Conservation (phyloP, 2,113 vertebrate species). For the Heterotilapia buettikoferi region DNA sequence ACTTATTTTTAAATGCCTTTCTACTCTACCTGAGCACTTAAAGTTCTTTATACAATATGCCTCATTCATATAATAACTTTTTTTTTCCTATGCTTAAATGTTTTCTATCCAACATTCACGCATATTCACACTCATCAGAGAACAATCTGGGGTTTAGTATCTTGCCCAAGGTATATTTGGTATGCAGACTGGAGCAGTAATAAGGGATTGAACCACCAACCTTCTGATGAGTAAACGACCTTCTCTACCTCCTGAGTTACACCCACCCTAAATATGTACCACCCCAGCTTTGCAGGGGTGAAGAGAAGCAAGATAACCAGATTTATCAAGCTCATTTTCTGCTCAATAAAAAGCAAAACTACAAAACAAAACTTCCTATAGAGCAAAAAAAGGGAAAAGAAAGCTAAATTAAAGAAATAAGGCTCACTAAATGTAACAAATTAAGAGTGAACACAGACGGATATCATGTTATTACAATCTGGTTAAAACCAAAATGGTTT, state of each 20-base stretch:
- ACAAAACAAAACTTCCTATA: not conserved
- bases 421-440: not conserved
- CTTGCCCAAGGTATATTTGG: not conserved
- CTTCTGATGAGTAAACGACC: not conserved
- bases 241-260: not conserved
- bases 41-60: not conserved
- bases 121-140: not conserved
- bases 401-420: not conserved
- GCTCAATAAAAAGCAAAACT: not conserved
- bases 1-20: not conserved
- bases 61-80: not conserved
- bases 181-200: not conserved
- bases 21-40: not conserved
- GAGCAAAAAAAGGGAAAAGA: not conserved
- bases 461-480: not conserved
- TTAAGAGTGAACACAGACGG: not conserved
- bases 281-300: not conserved
- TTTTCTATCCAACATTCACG: not conserved
- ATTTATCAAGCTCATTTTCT: not conserved
- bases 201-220: not conserved
- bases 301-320: not conserved
- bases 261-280: not conserved
- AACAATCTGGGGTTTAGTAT: not conserved
- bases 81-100: not conserved
- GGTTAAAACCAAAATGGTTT: not conserved